Evolutionary conservation across 1,140 invertebrate genomes (phyloP), one percentile per base, ranked within the genome.

Genomic region (Brachionus plicatilis): DNA sequence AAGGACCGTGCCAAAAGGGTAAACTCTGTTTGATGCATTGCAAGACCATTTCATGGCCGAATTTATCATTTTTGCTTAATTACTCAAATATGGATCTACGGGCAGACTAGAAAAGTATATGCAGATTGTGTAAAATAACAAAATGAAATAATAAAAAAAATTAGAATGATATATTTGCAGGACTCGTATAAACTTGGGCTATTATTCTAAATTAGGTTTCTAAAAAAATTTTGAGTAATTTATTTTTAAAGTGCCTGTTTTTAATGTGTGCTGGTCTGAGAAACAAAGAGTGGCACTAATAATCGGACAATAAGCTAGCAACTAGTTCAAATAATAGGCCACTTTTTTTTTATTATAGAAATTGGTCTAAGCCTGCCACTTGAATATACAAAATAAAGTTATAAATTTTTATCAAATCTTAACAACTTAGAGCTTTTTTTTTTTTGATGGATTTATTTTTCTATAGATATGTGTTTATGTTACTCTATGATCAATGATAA

Each of bases 211-310:
- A 41, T 41, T 41, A 41, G 29, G 68, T 43, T 72, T 72, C 68
- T 72, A 72, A 72, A n/a, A 72, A 72, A 72, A 72, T 41, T 72
- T 2, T 20, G 14, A 72, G 37, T 72, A 37, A 72, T 20, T 72
- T 41, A 41, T 72, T 41, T 72, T 72, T 9, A 72, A 72, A 41
- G n/a, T 72, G 68, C 68, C 68, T 72, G 68, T 72, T 72, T 72
- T 41, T 37, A 20, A 41, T 41, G n/a, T 41, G 33, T 41, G 29
- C 12, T 37, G 65, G 33, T 56, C 53, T 56, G 53, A 56, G 53
- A 56, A 56, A 56, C 53, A 56, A 56, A 56, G 53, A 56, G 53
- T 56, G 53, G 53, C 53, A 56, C 53, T 56, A 56, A 56, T 56
- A 56, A 56, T 56, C 53, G 53, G 53, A 56, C 53, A 56, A 56